Evolutionary conservation across 2,797 vertebrate species (phyloP).

Genomic region (Hephaestus fuliginosus): DNA sequence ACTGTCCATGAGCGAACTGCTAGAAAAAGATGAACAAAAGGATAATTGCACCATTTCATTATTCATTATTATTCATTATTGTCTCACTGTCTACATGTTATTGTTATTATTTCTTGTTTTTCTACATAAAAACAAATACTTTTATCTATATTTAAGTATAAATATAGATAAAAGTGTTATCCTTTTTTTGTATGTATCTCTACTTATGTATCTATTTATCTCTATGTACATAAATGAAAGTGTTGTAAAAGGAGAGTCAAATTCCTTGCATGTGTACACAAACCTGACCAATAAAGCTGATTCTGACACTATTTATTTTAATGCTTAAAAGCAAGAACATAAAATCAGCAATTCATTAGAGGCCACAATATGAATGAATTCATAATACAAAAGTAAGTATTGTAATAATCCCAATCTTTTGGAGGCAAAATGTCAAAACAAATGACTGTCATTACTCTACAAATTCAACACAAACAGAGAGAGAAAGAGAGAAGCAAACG

Average conservation of each 20-base stretch:
- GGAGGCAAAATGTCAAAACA: conserved; percentile 8
- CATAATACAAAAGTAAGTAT: conserved; percentile 3
- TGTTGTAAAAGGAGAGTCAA: no score
- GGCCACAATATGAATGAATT: not conserved
- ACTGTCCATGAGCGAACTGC: not conserved
- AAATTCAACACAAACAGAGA: conserved; percentile 6
- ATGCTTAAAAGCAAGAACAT: conserved; percentile 7
- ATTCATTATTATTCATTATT: no score
- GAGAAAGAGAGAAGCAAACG: not conserved
- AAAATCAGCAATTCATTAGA: not conserved
- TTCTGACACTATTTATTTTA: not conserved
- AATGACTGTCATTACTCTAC: conserved; percentile 1
- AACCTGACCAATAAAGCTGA: no score
- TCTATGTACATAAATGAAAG: no score
- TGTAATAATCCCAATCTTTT: not conserved
- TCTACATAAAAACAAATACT: no score
- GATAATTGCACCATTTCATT: not conserved
- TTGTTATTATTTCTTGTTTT: no score
- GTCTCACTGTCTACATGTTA: no score
- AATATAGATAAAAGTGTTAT: no score
- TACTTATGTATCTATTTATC: no score
- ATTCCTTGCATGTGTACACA: no score
- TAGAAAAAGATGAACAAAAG: not conserved
- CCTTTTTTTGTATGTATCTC: no score
- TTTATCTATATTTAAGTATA: no score